Base-by-base conservation (phyloP, 2,888 invertebrate species). In the Petrolisthes cinctipes region DNA sequence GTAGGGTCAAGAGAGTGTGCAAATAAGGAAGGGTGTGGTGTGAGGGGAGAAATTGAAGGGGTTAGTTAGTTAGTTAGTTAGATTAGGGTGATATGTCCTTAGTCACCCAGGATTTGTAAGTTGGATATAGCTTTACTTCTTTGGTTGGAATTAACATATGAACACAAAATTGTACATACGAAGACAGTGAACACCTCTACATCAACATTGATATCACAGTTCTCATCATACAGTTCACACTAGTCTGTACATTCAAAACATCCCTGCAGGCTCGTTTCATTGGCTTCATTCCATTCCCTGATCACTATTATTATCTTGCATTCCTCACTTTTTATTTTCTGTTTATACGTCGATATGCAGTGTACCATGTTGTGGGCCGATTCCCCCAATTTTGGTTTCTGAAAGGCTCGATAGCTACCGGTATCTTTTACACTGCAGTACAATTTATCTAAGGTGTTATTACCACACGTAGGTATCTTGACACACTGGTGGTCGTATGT, bases 191-290 rank as follows among this genome's bases (percentile, higher is more conserved):
- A 4, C n/a, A 78, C 23, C 7, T 71, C 71, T 71, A 71, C 7
- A 14, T 71, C 23, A 20, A 23, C 17, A 71, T 71, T 71, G 7
- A 71, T 71, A 17, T 78, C 78, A 11, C 23, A 17, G 5, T 23
- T 37, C 5, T 78, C 5, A 1, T 78, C 53, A 20, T 20, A 20
- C 9, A 78, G 53, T 5, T 7, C 53, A 78, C 4, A 7, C 53
- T 17, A 78, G 78, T 78, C 53, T 17, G 78, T 78, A 4, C 53
- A 78, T 7, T 5, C 23, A 23, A 53, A 78, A 53, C 78, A 5
- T 1, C n/a, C 78, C 78, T 78, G 78, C 53, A 78, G 23, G 37
- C 76, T 76, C 76, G 7, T 78, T 78, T 11, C 17, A 23, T 78
- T 78, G n/a, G n/a, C 78, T 11, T 4, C 78, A 7, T 53, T 20